phyloP scores from a whole-genome alignment of 2,797 vertebrate species.

The Lutjanus argentimaculatus region DNA sequence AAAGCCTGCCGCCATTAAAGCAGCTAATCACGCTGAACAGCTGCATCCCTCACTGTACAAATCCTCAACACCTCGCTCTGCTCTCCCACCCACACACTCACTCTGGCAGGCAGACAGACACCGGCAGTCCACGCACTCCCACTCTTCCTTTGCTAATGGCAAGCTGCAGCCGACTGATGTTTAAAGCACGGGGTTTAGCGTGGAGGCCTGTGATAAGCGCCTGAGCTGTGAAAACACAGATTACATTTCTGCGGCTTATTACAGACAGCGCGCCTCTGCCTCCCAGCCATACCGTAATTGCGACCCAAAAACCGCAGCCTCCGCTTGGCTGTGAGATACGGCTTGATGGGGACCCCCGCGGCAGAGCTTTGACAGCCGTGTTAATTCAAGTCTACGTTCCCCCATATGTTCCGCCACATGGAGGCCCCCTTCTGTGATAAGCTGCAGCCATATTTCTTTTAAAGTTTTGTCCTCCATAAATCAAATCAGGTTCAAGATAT shows the following conservation, averaged over 20 bases:
- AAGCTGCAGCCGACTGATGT: slow-evolving; percentile 75
- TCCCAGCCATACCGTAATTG: slow-evolving; percentile 73
- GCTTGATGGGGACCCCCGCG: slow-evolving; percentile 67
- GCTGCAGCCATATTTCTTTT: slow-evolving; percentile 53
- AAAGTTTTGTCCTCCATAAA: slow-evolving; percentile 55
- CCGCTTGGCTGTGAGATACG: slow-evolving; percentile 72
- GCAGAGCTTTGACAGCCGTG: slow-evolving; percentile 80
- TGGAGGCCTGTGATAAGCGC: slow-evolving; percentile 83
- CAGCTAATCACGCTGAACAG: slow-evolving; percentile 79
- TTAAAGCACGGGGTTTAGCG: slow-evolving; percentile 78
- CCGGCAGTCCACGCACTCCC: slow-evolving; percentile 59
- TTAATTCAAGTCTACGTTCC: slow-evolving; percentile 77
- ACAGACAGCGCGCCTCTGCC: slow-evolving; percentile 73
- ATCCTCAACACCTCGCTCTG: slow-evolving; percentile 70
- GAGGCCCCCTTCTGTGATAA: slow-evolving; percentile 57
- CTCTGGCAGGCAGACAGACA: slow-evolving; percentile 62
- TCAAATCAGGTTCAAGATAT: slow-evolving; percentile 45
- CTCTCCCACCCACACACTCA: slow-evolving; percentile 65
- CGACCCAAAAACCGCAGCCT: slow-evolving; percentile 73
- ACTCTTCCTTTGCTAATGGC: slow-evolving; percentile 69
- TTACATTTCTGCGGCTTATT: slow-evolving; percentile 85
- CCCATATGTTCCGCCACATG: slow-evolving; percentile 52
- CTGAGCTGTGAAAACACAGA: slow-evolving; percentile 88
- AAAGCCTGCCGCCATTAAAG: slow-evolving; percentile 71
- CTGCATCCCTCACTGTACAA: slow-evolving; percentile 79